phyloP scores from a whole-genome alignment of 2,113 vertebrate genomes.

The Marcusenius ussheri region DNA sequence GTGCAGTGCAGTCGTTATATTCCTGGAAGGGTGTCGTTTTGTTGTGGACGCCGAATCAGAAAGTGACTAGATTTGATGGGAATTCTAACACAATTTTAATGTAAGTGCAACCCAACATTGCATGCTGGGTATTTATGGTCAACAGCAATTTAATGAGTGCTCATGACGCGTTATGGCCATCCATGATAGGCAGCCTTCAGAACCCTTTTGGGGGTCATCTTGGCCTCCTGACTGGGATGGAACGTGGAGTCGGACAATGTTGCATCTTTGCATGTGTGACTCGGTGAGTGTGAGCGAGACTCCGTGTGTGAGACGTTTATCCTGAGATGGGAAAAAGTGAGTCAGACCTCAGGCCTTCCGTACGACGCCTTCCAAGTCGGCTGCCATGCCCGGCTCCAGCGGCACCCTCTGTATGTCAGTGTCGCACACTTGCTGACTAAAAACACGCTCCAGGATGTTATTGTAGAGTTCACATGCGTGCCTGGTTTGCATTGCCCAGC shows the following conservation, averaged over 20 bases:
- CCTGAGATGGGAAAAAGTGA: slow-evolving; percentile 47
- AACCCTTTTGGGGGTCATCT: background rate
- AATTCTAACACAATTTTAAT: background rate
- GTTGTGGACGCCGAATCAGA: background rate
- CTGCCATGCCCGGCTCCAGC: slow-evolving; percentile 34
- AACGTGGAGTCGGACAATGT: background rate
- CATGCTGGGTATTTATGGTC: slow-evolving; percentile 20
- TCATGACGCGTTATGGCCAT: background rate
- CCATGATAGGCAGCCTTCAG: background rate
- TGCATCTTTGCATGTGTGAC: background rate
- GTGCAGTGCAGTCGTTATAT: background rate
- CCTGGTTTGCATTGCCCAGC: slow-evolving; percentile 41
- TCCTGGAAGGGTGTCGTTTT: background rate
- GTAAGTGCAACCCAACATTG: background rate
- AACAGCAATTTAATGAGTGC: background rate
- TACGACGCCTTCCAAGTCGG: slow-evolving; percentile 32
- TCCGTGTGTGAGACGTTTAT: slow-evolving; percentile 32
- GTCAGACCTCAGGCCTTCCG: slow-evolving; percentile 48
- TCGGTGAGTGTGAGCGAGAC: background rate
- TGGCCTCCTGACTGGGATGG: background rate
- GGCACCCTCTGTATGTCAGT: slow-evolving; percentile 30
- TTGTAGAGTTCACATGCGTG: slow-evolving; percentile 46
- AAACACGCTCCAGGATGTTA: slow-evolving; percentile 55
- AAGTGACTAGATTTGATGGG: background rate
- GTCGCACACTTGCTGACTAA: slow-evolving; percentile 39